A percentile compares a stretch with the other conserved stretches of the same genome.
phyloP scores from a whole-genome alignment of 1,140 invertebrate genomes.

The Macrosteles quadrilineatus region DNA sequence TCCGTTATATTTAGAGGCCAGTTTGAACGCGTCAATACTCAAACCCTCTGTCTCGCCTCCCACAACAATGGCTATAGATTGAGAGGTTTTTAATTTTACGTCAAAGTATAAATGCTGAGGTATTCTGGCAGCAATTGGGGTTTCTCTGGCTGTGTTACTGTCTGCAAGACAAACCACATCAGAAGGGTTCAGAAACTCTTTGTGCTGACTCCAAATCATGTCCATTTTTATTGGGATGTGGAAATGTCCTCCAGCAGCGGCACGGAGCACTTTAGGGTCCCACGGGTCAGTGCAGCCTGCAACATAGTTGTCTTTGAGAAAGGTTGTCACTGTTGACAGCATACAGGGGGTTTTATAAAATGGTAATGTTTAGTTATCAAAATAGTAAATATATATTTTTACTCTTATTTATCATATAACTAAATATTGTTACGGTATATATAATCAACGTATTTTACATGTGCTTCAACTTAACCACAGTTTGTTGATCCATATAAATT shows the following conservation, averaged over 20 bases:
- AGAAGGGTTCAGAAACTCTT: constrained; percentile 53
- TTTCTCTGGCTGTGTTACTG: constrained; percentile 53
- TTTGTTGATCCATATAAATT: too few relatives aligned
- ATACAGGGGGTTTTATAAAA: too few relatives aligned
- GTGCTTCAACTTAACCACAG: too few relatives aligned
- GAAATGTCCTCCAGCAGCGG: constrained; percentile 83
- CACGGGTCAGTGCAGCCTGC: constrained; percentile 85
- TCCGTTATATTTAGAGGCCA: constrained; percentile 58
- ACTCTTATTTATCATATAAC: too few relatives aligned
- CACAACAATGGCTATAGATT: constrained; percentile 67
- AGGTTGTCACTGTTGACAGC: too few relatives aligned
- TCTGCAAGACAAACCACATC: constrained; percentile 72
- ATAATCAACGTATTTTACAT: too few relatives aligned
- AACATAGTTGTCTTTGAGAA: constrained; percentile 39
- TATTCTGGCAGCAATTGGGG: constrained; percentile 34
- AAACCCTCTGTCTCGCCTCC: constrained; percentile 89
- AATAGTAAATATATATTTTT: background rate
- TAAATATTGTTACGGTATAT: too few relatives aligned
- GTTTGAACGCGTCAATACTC: constrained; percentile 64
- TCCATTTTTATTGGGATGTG: constrained; percentile 65
- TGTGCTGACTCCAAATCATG: constrained; percentile 66
- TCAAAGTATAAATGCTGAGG: constrained; percentile 61
- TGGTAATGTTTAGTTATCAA: background rate
- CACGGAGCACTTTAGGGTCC: constrained; percentile 84
- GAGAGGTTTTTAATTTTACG: constrained; percentile 56